Base-by-base conservation (phyloP, 2,888 invertebrate genomes). In the Apotomis betuletana region DNA sequence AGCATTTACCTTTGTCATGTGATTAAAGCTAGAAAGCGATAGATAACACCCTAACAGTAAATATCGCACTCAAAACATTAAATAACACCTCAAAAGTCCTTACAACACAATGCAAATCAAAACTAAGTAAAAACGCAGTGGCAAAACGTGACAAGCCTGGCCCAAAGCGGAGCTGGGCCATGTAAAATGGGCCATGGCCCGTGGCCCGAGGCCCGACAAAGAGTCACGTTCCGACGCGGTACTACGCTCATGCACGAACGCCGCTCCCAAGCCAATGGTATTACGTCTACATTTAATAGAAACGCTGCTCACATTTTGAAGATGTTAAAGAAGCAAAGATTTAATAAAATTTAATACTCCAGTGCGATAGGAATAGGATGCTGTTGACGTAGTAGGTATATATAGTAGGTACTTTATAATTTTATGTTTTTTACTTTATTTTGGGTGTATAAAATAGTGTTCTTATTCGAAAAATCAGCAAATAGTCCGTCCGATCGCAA, bases 231-330 rank as follows among this genome's bases (percentile, higher is more conserved):
- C 46, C 55, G 12, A 41, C 52, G 54, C 54, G 15, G 63, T 36
- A 36, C 46, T 10, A 49, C 49, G 49, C 52, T 52, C 52, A 36
- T 54, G 68, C 68, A 68, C 59, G 70, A 49, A 15, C 54, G 15
- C 44, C 64, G 46, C 46, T 46, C 13, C 15, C 59, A 4, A 58
- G 46, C 64, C 70, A 44, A 65, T 60, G 15, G 52, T 59, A 70
- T 70, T 59, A 64, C 70, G 38, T 44, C 38, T 10, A 54, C 65
- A 51, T 64, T 70, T 60, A 70, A 65, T 59, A 70, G 44, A 54
- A 70, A 70, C 58, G 51, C 46, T 13, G 36, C 13, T 6, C 15
- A 54, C 44, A 60, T 64, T 52, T 70, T 70, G 12, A 36, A 65
- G 54, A 51, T 15, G 41, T 13, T 55, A 55, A 64, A 36, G 38